Evolutionary conservation across 2,888 invertebrate species (phyloP), one percentile per base, ranked within the genome.

Genomic region (Lithophane ornitopus): DNA sequence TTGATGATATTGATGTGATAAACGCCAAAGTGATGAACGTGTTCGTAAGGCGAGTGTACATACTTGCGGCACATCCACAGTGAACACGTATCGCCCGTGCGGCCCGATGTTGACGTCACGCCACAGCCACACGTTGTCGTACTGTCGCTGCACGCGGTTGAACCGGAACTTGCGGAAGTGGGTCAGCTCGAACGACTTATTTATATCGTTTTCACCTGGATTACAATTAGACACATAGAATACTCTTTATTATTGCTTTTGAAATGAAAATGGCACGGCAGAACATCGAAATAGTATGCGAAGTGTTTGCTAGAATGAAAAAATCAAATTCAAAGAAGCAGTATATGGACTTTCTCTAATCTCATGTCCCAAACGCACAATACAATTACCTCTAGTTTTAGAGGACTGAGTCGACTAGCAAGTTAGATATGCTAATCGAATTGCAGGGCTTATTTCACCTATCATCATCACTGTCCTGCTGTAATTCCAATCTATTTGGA

Each of bases 41-140:
- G 1, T 34, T 34, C 34, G 34, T 34, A 34, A 34, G 34, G n/a
- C 54, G n/a, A n/a, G 12, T 1, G 1, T 6, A n/a, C 49, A 26
- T 65, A 92, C 93, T 92, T 98, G 97, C 0, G 99, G 98, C n/a
- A 99, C 98, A 58, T 98, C 98, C 62, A 98, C 96, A 75, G 98
- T 98, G 94, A 99, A 99, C 76, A 99, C 98, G 91, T 97, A 98
- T 11, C 99, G 97, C 0, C 99, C 99, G 94, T 99, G 98, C 34
- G 99, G 98, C 0, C 94, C 99, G 90, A 99, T 98, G 94, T 99
- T 99, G 70, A 98, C 98, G 94, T 99, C 99, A 81, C 98, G 98
- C 99, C 99, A 99, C 72, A 99, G 95, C 99, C 99, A 99, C 76
- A 98, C 98, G 94, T 99, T 99, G 90, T 99, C 99, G 94, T 99